A percentile compares a stretch with the other conserved stretches of the same genome.
Evolutionary conservation across 2,888 invertebrate genomes (phyloP).

Genomic region (Branchellion lobata): DNA sequence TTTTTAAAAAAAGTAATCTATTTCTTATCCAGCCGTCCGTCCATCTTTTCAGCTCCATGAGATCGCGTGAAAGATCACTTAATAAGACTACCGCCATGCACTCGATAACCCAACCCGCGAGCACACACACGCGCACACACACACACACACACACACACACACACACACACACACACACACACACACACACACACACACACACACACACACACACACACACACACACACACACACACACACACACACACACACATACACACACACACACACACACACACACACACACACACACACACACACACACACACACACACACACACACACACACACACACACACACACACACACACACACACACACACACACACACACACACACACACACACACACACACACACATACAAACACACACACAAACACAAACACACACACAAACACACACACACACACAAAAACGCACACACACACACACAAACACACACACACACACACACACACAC

Average conservation of each 20-base stretch:
- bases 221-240: background rate
- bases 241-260: background rate
- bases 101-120: slow-evolving; percentile 11
- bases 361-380: background rate
- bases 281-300: background rate
- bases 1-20: no score
- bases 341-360: no score
- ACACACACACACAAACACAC: background rate
- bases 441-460: background rate
- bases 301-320: no score
- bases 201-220: background rate
- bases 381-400: background rate
- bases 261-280: background rate
- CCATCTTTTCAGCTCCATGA: background rate
- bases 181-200: background rate
- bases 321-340: no score
- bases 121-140: slow-evolving; percentile 28
- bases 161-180: background rate
- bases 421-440: background rate
- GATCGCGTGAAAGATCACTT: slow-evolving; percentile 2
- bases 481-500: slow-evolving; percentile 7
- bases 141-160: slow-evolving; percentile 24
- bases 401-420: background rate
- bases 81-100: background rate
- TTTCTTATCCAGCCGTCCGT: no score